These are phyloP conservation scores for Pavo muticus DNA, from an alignment of 2,113 vertebrate genomes.

Conservation along the genomic window DNA sequence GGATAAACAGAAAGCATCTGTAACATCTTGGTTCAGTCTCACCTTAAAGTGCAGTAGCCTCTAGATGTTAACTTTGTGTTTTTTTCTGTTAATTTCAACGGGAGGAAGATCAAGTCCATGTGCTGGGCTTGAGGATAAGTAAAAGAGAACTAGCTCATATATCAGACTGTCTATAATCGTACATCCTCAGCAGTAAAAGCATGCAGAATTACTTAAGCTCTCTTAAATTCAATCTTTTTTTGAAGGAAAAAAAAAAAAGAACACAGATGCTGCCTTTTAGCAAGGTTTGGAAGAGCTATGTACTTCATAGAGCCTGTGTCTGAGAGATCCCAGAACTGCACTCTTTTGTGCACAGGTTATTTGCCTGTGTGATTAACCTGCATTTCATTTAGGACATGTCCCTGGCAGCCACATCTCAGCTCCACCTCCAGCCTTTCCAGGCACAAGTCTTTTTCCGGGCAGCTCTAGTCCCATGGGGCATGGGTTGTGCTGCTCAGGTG, in stretches of 20 bases:
- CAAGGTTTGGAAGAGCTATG: not conserved
- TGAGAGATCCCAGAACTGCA: not conserved
- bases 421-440: not conserved
- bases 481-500: rapidly evolving
- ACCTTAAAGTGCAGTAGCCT: not conserved
- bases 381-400: not conserved
- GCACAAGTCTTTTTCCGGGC: not conserved
- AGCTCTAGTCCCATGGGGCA: rapidly evolving
- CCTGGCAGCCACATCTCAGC: not conserved
- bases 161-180: not conserved
- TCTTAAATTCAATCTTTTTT: not conserved
- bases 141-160: not conserved
- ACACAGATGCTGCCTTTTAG: not conserved
- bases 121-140: not conserved
- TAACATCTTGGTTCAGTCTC: not conserved
- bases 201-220: not conserved
- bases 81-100: not conserved
- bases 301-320: not conserved
- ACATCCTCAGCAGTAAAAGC: not conserved
- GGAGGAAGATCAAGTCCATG: not conserved
- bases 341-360: not conserved
- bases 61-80: not conserved
- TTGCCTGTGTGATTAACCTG: not conserved
- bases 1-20: not conserved
- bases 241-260: not conserved